Evolutionary conservation across 2,797 vertebrate genomes (phyloP).

Genomic region (Galago senegalensis): DNA sequence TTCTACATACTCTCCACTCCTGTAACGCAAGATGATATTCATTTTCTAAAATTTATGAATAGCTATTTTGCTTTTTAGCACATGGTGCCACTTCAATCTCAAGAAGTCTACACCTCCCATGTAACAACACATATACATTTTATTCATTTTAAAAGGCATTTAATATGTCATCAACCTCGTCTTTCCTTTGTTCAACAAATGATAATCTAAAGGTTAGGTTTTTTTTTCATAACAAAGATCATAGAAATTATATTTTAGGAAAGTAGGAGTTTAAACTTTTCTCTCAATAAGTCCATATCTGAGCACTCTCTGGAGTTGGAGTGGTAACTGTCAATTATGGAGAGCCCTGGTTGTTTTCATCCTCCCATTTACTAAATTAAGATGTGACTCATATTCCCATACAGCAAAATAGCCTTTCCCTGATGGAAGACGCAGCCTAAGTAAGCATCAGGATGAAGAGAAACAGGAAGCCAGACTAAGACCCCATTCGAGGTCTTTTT

Average conservation of each 20-base stretch:
- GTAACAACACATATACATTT: not conserved
- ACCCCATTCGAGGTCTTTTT: not conserved
- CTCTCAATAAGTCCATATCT: not conserved
- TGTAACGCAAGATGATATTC: not conserved
- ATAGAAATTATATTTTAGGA: not conserved
- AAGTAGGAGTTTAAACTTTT: not conserved
- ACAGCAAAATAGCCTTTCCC: not conserved
- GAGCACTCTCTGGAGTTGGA: not conserved
- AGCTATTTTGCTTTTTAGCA: not conserved
- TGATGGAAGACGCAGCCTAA: not conserved
- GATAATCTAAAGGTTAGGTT: not conserved
- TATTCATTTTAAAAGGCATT: not conserved
- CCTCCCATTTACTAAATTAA: conserved; percentile 11
- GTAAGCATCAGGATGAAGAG: not conserved
- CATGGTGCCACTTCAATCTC: not conserved
- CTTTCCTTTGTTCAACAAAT: not conserved
- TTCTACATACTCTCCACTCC: not conserved
- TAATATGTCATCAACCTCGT: not conserved
- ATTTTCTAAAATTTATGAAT: not conserved
- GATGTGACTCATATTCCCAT: not conserved
- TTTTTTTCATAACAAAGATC: not conserved
- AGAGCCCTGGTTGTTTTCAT: not conserved
- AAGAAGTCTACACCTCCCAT: not conserved
- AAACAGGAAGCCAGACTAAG: not conserved
- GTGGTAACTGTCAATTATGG: not conserved